A percentile compares a stretch with the other conserved stretches of the same genome.
phyloP scores from a whole-genome alignment of 2,888 invertebrate genomes.

The Drosophila prostipennis region DNA sequence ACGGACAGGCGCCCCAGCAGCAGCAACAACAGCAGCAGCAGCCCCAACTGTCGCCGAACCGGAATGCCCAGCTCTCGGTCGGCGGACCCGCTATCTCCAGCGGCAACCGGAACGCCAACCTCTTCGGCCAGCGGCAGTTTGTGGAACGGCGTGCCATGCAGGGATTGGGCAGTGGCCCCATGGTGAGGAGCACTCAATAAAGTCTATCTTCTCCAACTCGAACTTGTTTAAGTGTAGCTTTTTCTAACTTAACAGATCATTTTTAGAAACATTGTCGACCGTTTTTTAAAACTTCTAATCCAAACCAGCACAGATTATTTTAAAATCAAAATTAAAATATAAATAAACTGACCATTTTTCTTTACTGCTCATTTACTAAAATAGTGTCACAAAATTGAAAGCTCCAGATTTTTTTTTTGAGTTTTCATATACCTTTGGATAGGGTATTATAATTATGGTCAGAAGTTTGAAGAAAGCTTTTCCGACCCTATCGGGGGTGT shows the following conservation, averaged over 20 bases:
- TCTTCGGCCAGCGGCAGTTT: constrained; percentile 92
- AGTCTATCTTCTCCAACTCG: neutral
- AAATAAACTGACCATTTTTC: too few relatives aligned
- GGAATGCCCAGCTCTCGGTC: constrained; percentile 85
- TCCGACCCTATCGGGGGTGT: too few relatives aligned
- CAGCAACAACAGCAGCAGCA: constrained; percentile 85
- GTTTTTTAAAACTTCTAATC: too few relatives aligned
- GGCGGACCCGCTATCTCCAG: constrained; percentile 86
- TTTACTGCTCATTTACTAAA: too few relatives aligned
- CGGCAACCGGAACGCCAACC: constrained; percentile 85
- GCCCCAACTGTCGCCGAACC: constrained; percentile 86
- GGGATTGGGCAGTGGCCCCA: constrained; percentile 83
- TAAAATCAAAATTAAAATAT: too few relatives aligned
- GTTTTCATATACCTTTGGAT: too few relatives aligned
- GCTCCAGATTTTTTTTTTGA: too few relatives aligned
- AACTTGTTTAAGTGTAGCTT: neutral
- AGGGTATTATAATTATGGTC: too few relatives aligned
- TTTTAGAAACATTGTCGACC: too few relatives aligned
- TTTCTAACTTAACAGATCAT: neutral
- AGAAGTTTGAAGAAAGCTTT: too few relatives aligned
- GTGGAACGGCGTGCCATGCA: constrained; percentile 90
- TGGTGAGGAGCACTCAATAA: constrained; percentile 73
- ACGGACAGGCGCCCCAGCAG: constrained; percentile 85
- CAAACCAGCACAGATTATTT: too few relatives aligned
- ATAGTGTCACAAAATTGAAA: too few relatives aligned